Percentiles rank a stretch among this genome's conserved stretches.
Evolutionary conservation across 2,113 vertebrate species (phyloP).

Genomic region (Chrysemys picta): DNA sequence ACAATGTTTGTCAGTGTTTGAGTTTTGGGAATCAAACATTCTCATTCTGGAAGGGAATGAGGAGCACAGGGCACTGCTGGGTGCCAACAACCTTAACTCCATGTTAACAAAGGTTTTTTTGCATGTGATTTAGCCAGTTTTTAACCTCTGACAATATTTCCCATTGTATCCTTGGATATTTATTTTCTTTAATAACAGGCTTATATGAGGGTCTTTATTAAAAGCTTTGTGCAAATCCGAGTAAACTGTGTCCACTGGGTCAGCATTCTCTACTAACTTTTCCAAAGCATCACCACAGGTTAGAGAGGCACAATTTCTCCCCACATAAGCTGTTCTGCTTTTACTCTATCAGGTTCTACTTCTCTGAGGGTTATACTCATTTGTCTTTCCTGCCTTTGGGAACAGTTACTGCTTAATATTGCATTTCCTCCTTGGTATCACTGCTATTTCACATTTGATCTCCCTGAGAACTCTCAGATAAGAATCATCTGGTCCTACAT

Average conservation of each 20-base stretch:
- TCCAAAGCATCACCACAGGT: neutral
- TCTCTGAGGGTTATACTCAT: neutral
- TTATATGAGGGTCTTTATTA: neutral
- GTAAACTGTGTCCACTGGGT: neutral
- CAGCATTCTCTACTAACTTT: neutral
- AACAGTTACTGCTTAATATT: neutral
- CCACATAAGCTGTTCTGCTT: neutral
- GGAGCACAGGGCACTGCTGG: neutral
- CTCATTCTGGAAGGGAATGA: neutral
- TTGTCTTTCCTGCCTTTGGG: neutral
- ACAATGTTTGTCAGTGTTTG: neutral
- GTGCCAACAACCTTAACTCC: neutral
- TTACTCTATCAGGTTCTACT: neutral
- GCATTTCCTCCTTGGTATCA: neutral
- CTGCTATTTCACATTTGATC: neutral
- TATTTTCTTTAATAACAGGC: neutral
- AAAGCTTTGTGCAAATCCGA: neutral
- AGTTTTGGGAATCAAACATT: neutral
- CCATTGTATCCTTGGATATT: neutral
- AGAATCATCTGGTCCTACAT: neutral
- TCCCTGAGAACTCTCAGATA: neutral
- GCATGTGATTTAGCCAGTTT: neutral
- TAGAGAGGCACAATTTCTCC: neutral
- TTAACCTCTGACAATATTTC: too few relatives aligned
- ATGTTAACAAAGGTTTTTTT: neutral